Evolutionary conservation across 1,140 invertebrate species (phyloP), one percentile per base, ranked within the genome.

Genomic region (Oncopeltus fasciatus): DNA sequence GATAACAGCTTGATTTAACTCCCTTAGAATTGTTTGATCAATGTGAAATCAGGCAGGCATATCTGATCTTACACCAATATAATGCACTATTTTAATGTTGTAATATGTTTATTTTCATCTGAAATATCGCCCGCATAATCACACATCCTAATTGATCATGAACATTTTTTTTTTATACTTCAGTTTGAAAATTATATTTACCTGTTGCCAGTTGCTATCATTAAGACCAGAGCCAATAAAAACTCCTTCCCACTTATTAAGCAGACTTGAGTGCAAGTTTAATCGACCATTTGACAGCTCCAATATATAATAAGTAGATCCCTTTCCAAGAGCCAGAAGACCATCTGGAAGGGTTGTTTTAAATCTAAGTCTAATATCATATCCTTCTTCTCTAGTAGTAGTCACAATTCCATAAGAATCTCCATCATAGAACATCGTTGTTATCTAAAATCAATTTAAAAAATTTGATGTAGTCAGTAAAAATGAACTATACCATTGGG

Each of bases 241-340:
- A 2, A 92, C 88, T 0, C 90, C 90, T 68, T 89, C 86, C 86
- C 86, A 90, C 74, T 88, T 91, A 71, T 92, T 92, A 3, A 92
- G 71, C 33, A 93, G 72, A 65, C 86, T 89, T 0, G 90, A 90
- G 67, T 90, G 88, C 27, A 93, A 74, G 74, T 93, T 93, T 4
- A 94, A 74, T 33, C 86, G 78, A 14, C 90, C 90, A 67, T 85
- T 82, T 1, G 83, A 81, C 18, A 95, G 76, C 67, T 89, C 84
- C 24, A 95, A 76, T 65, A 89, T 86, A 72, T 90, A 92, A 73
- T 84, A 89, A 1, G 87, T 89, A 26, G 81, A 73, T 12, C 89
- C 88, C 66, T 84, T 85, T 28, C 89, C 88, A 72, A 91, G 84
- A 11, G 88, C 88, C 57, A 97, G 72, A n/a, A 93, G 74, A 24